Evolutionary conservation across 2,113 vertebrate genomes (phyloP).

Genomic region (Leptodactylus fuscus): DNA sequence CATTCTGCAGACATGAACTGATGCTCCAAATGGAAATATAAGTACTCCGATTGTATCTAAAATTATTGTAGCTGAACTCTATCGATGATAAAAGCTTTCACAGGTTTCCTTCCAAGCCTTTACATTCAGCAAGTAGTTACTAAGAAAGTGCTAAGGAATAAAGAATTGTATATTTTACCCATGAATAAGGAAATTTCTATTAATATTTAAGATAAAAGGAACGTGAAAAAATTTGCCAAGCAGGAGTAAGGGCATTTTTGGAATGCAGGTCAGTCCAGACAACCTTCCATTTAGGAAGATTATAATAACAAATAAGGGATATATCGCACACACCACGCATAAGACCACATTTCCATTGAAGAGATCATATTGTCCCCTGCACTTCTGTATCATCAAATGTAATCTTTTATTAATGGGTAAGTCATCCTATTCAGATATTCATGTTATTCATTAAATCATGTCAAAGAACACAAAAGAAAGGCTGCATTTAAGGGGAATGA

Average conservation of each 20-base stretch:
- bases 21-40: no score
- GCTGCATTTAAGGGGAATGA: slow-evolving; percentile 51
- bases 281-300: slow-evolving; percentile 38
- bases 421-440: slow-evolving; percentile 55
- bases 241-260: not conserved
- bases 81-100: not conserved
- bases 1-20: no score
- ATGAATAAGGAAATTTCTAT: slow-evolving; percentile 10
- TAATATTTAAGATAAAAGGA: slow-evolving; percentile 28
- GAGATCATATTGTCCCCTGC: slow-evolving; percentile 42
- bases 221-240: slow-evolving; percentile 44
- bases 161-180: slow-evolving; percentile 25
- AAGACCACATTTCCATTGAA: slow-evolving; percentile 23
- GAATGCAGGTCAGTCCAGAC: slow-evolving; percentile 37
- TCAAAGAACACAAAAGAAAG: slow-evolving; percentile 41
- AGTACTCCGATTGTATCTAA: no score
- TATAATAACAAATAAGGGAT: slow-evolving; percentile 45
- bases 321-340: not conserved
- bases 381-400: slow-evolving; percentile 47
- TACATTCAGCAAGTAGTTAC: not conserved
- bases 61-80: no score
- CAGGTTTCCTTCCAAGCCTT: slow-evolving; percentile 1
- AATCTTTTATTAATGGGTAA: slow-evolving; percentile 58
- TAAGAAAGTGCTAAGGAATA: not conserved
- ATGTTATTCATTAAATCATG: slow-evolving; percentile 59